phyloP scores from a whole-genome alignment of 2,888 invertebrate genomes.

The Dioctria linearis region DNA sequence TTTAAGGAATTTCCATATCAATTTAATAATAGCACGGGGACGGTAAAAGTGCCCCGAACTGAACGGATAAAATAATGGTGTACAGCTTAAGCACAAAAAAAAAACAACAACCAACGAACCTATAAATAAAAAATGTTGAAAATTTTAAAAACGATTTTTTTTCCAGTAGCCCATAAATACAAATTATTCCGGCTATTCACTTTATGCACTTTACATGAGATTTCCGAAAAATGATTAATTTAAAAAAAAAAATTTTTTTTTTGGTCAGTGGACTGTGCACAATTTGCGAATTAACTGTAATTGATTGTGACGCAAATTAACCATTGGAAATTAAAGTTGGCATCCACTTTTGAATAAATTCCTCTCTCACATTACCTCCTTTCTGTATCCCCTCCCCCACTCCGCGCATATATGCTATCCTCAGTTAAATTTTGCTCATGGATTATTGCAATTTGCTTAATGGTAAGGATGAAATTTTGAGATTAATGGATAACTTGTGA shows the following conservation, averaged over 20 bases:
- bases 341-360: constrained; percentile 30
- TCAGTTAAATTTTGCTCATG: too few species aligned
- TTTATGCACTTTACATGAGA: constrained; percentile 15
- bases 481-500: neutral
- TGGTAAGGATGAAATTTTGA: constrained; percentile 7
- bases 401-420: too few species aligned
- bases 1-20: constrained; percentile 57
- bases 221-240: constrained; percentile 36
- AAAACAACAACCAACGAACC: too few species aligned
- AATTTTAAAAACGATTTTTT: constrained; percentile 18
- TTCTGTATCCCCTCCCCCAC: too few species aligned
- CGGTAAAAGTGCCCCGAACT: too few species aligned
- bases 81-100: too few species aligned
- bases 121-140: constrained; percentile 7
- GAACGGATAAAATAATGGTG: too few species aligned
- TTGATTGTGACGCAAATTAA: constrained; percentile 33
- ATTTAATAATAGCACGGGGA: neutral
- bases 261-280: constrained; percentile 14
- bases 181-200: constrained; percentile 34
- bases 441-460: neutral
- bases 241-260: constrained; percentile 1
- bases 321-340: constrained; percentile 16
- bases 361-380: too few species aligned
- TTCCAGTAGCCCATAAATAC: constrained; percentile 32
- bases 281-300: constrained; percentile 32